phyloP scores from a whole-genome alignment of 2,797 vertebrate genomes.

The Microchirus variegatus region DNA sequence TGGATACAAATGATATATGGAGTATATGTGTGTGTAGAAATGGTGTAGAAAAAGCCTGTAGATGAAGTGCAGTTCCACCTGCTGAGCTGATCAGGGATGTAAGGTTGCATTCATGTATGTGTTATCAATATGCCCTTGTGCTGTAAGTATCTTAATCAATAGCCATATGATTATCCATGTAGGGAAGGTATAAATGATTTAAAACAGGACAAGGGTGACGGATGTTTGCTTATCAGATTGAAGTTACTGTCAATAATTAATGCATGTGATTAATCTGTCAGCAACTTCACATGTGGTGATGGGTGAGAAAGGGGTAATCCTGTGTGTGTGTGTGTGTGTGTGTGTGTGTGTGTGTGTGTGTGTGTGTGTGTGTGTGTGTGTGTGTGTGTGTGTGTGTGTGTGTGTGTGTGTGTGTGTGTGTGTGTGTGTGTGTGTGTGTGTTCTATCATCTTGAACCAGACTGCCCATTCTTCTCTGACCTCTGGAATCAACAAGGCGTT shows the following conservation, averaged over 20 bases:
- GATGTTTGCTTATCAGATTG: constrained; percentile 98
- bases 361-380: constrained; percentile 58
- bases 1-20: no score
- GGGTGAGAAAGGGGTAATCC: constrained; percentile 85
- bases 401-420: constrained; percentile 60
- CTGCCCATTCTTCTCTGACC: no score
- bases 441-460: no score
- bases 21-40: no score
- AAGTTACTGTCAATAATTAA: constrained; percentile 99
- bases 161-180: constrained; percentile 94
- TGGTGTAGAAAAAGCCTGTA: background rate
- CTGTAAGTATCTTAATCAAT: constrained; percentile 93
- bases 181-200: constrained; percentile 97
- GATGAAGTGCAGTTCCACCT: constrained; percentile 23
- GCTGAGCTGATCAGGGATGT: constrained; percentile 53
- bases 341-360: constrained; percentile 17
- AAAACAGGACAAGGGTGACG: constrained; percentile 91
- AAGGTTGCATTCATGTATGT: constrained; percentile 70
- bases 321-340: constrained; percentile 57
- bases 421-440: constrained; percentile 11
- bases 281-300: constrained; percentile 87
- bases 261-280: constrained; percentile 97
- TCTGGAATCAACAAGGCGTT: no score
- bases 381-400: constrained; percentile 59
- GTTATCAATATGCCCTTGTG: constrained; percentile 89